These are phyloP conservation scores for Andricus grossulariae DNA, from an alignment of 1,140 invertebrate species.

Conservation along the genomic window DNA sequence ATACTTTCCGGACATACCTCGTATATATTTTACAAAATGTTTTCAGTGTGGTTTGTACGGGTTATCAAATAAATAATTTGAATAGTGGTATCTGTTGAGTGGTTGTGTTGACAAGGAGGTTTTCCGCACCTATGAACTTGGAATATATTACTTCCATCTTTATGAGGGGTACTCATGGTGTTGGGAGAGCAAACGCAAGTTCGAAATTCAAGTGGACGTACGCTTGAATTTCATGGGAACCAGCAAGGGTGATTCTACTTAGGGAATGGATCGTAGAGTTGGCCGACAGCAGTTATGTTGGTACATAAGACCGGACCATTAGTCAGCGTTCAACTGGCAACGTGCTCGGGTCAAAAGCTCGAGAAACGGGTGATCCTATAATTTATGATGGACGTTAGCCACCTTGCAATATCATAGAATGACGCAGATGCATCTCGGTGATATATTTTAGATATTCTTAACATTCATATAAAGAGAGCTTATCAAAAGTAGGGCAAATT, in stretches of 20 bases:
- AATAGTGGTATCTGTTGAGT: not conserved
- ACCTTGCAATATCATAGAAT: slow-evolving; percentile 8
- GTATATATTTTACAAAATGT: too few relatives aligned
- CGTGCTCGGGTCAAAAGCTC: slow-evolving; percentile 26
- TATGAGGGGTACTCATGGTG: not conserved
- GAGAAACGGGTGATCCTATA: slow-evolving; percentile 4
- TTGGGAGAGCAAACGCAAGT: not conserved
- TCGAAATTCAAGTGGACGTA: slow-evolving; percentile 25
- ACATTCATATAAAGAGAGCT: too few relatives aligned
- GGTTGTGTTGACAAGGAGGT: slow-evolving; percentile 25
- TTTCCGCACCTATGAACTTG: slow-evolving; percentile 24
- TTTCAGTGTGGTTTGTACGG: too few relatives aligned
- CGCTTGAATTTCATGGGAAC: slow-evolving; percentile 23
- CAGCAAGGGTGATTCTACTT: slow-evolving; percentile 7
- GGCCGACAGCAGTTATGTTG: slow-evolving; percentile 25
- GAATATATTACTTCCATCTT: slow-evolving; percentile 16
- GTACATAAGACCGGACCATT: slow-evolving; percentile 29
- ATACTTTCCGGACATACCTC: too few relatives aligned
- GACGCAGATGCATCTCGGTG: not conserved
- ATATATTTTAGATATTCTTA: slow-evolving; percentile 6
- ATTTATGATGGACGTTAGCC: slow-evolving; percentile 25
- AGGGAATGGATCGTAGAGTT: slow-evolving; percentile 28
- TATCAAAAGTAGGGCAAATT: too few relatives aligned
- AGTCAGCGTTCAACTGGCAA: slow-evolving; percentile 20
- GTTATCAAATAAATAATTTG: not conserved